phyloP scores from a whole-genome alignment of 2,113 vertebrate genomes.

The Pseudopodoces humilis region DNA sequence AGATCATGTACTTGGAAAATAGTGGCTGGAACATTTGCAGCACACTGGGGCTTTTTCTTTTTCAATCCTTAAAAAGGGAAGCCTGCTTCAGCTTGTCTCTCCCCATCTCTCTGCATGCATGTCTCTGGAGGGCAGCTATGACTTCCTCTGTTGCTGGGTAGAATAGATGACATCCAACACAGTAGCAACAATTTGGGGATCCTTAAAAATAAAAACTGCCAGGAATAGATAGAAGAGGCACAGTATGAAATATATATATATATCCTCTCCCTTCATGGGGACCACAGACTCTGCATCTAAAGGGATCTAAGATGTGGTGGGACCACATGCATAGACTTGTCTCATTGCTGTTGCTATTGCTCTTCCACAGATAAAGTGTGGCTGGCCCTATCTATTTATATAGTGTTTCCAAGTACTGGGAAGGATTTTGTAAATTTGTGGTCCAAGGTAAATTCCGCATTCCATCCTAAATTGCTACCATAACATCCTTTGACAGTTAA shows the following conservation, averaged over 20 bases:
- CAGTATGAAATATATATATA: not conserved
- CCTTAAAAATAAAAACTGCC: not conserved
- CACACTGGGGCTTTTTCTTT: not conserved
- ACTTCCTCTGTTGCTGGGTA: not conserved
- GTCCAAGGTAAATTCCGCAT: not conserved
- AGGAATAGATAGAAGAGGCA: not conserved
- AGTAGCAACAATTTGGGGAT: not conserved
- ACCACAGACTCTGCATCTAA: not conserved
- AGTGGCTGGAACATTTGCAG: not conserved
- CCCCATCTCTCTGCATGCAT: not conserved
- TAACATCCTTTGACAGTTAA: not conserved
- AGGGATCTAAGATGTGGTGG: not conserved
- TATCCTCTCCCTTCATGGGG: not conserved
- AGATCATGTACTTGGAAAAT: not conserved
- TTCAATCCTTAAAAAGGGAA: not conserved
- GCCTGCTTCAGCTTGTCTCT: not conserved
- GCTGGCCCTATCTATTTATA: not conserved
- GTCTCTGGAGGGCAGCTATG: not conserved
- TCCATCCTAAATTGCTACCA: not conserved
- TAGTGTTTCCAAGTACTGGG: not conserved
- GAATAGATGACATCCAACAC: not conserved
- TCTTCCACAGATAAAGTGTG: not conserved
- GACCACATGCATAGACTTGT: fast-evolving
- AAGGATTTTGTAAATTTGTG: not conserved
- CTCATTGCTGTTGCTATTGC: not conserved